Evolutionary conservation across 2,113 vertebrate species (phyloP).

Genomic region (Poecilia latipinna): DNA sequence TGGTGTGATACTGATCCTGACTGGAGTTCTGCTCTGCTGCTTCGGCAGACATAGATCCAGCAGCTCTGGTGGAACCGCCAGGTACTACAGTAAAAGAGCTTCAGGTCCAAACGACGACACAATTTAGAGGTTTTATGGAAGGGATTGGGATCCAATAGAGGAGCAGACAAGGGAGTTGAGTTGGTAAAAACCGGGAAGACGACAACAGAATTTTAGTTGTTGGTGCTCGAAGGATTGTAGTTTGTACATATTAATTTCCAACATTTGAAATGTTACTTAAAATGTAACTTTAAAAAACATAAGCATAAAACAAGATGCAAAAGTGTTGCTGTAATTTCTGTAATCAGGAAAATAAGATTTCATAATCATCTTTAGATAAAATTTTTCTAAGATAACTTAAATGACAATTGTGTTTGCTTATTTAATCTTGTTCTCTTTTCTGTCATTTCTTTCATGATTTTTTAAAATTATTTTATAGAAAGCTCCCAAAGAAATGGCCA

Average conservation of each 20-base stretch:
- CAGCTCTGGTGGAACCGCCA: conserved; percentile 65
- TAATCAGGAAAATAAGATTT: neutral
- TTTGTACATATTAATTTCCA: neutral
- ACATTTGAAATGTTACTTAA: neutral
- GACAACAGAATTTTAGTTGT: neutral
- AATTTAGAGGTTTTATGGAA: conserved; percentile 51
- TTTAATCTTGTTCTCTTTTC: neutral
- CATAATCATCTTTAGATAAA: neutral
- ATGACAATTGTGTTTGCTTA: no score
- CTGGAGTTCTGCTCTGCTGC: conserved; percentile 81
- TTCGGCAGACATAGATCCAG: conserved; percentile 70
- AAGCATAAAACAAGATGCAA: neutral
- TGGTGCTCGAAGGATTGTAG: no score
- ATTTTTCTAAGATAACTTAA: no score
- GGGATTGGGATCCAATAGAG: conserved; percentile 15
- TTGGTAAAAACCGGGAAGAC: neutral
- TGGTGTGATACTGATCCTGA: conserved; percentile 74
- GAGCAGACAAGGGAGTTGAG: neutral
- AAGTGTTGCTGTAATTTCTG: neutral
- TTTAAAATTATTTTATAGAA: neutral
- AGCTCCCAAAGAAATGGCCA: conserved; percentile 1
- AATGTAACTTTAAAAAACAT: neutral
- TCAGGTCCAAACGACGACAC: conserved; percentile 74
- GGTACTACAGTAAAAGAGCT: conserved; percentile 77
- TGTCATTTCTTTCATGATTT: neutral